phyloP scores from a whole-genome alignment of 2,797 vertebrate genomes.

The Sebastes dallii region DNA sequence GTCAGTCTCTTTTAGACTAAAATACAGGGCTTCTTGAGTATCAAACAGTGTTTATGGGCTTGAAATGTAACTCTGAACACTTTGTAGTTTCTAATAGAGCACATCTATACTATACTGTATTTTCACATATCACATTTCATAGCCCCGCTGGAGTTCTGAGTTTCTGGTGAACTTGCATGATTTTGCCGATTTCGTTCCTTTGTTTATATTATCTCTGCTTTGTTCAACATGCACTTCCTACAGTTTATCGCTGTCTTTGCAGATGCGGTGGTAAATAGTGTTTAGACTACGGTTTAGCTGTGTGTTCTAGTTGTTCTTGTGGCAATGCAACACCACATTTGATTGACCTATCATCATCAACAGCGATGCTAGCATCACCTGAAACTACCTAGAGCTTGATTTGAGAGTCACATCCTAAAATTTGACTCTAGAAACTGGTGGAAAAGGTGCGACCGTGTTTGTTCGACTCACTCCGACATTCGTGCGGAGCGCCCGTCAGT shows the following conservation, averaged over 20 bases:
- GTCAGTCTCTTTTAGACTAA: neutral
- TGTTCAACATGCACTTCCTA: neutral
- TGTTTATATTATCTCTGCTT: neutral
- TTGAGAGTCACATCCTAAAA: neutral
- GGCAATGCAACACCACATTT: neutral
- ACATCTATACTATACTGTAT: neutral
- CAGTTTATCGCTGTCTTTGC: neutral
- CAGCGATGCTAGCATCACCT: accelerated
- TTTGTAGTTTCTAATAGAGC: neutral
- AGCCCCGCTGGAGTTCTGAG: no score
- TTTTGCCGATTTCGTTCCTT: no score
- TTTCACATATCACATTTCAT: no score
- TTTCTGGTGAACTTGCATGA: no score
- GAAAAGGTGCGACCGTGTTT: neutral
- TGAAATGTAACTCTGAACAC: neutral
- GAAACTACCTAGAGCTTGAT: neutral
- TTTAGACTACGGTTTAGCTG: neutral
- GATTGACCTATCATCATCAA: neutral
- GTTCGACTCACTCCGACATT: constrained; percentile 90
- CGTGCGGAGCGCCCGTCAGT: constrained; percentile 88
- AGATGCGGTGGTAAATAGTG: neutral
- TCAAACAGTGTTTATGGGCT: neutral
- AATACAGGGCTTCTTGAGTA: neutral
- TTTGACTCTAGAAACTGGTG: neutral
- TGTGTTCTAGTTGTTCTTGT: neutral